Evolutionary conservation across 2,888 invertebrate genomes (phyloP).

Genomic region (Plagodis dolabraria): DNA sequence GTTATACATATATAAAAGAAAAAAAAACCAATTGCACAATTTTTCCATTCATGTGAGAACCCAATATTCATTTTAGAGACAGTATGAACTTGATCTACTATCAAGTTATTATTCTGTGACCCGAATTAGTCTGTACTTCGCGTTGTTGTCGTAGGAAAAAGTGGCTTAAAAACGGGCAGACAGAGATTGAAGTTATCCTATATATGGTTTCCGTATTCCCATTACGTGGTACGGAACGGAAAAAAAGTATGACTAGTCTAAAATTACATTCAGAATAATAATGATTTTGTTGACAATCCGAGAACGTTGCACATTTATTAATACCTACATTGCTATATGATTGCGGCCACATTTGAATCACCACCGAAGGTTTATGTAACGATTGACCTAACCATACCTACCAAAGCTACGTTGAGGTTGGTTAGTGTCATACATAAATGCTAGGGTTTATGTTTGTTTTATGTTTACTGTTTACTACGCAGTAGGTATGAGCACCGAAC

Average conservation of each 20-base stretch:
- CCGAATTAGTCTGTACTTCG: no score
- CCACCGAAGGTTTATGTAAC: constrained; percentile 34
- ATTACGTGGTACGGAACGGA: not conserved
- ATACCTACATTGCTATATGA: no score
- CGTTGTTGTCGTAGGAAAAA: no score
- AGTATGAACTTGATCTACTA: no score
- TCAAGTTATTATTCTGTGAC: no score
- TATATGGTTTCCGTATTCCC: not conserved
- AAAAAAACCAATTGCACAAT: no score
- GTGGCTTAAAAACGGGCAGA: no score
- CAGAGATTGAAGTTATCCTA: no score
- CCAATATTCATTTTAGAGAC: no score
- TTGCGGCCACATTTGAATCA: constrained; percentile 36
- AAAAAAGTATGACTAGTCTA: constrained; percentile 4
- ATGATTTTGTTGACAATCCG: constrained; percentile 6
- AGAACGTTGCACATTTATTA: constrained; percentile 15
- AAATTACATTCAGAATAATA: constrained; percentile 9
- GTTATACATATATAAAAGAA: no score
- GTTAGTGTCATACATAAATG: constrained; percentile 55
- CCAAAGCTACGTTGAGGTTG: constrained; percentile 52
- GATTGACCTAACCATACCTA: constrained; percentile 38
- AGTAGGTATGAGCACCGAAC: constrained; percentile 4
- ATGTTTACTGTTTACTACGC: constrained; percentile 16
- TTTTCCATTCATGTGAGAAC: no score
- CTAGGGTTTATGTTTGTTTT: constrained; percentile 20